phyloP scores from a whole-genome alignment of 1,140 invertebrate species.

The Drosophila persimilis region DNA sequence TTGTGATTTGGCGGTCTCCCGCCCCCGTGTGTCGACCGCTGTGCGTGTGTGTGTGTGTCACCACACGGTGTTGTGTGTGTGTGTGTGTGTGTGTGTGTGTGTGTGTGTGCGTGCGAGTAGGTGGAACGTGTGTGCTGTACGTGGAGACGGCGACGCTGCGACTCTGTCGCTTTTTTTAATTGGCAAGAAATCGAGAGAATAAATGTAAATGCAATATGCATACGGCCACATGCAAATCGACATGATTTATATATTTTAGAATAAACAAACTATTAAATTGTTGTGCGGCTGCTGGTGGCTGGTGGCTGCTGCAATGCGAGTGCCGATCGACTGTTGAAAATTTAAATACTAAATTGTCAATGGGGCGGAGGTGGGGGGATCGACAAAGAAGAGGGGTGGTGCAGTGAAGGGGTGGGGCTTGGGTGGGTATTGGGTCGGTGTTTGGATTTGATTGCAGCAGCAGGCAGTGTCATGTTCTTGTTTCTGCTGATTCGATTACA shows the following conservation, averaged over 20 bases:
- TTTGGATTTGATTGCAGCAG: constrained; percentile 43
- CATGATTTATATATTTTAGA: constrained; percentile 54
- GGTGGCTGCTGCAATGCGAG: too few relatives aligned
- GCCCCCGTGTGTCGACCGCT: too few relatives aligned
- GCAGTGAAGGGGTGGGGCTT: neutral
- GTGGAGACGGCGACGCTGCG: neutral
- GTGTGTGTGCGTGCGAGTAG: too few relatives aligned
- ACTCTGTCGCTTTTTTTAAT: constrained; percentile 37
- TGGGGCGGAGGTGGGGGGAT: neutral
- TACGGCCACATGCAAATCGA: constrained; percentile 50
- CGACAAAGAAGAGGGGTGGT: too few relatives aligned
- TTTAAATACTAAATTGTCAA: constrained; percentile 50
- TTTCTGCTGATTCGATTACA: constrained; percentile 46
- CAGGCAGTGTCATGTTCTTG: constrained; percentile 41
- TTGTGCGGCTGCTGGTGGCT: constrained; percentile 33
- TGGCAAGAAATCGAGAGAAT: constrained; percentile 49
- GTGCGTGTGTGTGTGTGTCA: too few relatives aligned
- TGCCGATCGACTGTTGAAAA: constrained; percentile 4
- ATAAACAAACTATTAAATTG: constrained; percentile 52
- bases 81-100: too few relatives aligned
- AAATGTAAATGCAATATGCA: constrained; percentile 42
- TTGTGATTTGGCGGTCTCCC: neutral
- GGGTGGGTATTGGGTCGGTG: constrained; percentile 9
- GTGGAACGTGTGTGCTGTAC: too few relatives aligned
- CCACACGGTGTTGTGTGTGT: too few relatives aligned